Evolutionary conservation across 2,797 vertebrate species (phyloP), one percentile per base, ranked within the genome.

Genomic region (Mus spretus): DNA sequence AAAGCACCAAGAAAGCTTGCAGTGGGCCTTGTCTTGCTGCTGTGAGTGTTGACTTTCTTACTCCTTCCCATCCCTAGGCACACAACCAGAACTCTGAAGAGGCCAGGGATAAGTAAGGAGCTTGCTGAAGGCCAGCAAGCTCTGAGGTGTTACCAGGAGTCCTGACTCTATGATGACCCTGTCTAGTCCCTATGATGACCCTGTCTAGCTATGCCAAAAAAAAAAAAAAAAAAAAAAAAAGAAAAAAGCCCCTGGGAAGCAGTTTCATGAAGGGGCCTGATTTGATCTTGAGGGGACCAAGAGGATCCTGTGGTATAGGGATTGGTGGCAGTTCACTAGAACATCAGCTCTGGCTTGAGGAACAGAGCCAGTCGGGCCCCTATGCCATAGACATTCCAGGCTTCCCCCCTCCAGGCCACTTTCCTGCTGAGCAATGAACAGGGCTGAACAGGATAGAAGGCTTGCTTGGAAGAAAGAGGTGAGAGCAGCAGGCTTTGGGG

Each of bases 1-100:
- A 78, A 44, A 59, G 75, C 20, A 17, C 72, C 17, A 1, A 8
- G 57, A 40, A 37, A 95, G 61, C 6, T 0, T 20, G n/a, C 57
- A 20, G 15, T 10, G 17, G 80, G 14, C 77, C 63, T 57, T 1
- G 2, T 11, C 44, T 90, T 28, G 22, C 84, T 57, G 37, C 37
- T 37, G 0, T 50, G 5, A 2, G 77, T 9, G 3, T 28, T 19
- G 13, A 3, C 61, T 15, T 9, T n/a, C 47, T 6, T n/a, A 0
- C 3, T 17, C n/a, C 37, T 14, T 57, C 65, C 17, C 34, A 70
- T 70, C 57, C 15, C 53, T 31, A 57, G 67, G 24, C 50, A 57
- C n/a, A 74, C 50, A 37, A 40, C 50, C 50, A 57, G 67, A 28
- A 74, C 50, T 31, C 24, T 40, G 24, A 72, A 74, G 85, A 13